These are phyloP conservation scores for Agrochola circellaris DNA, from an alignment of 2,888 invertebrate genomes.

Conservation along the genomic window DNA sequence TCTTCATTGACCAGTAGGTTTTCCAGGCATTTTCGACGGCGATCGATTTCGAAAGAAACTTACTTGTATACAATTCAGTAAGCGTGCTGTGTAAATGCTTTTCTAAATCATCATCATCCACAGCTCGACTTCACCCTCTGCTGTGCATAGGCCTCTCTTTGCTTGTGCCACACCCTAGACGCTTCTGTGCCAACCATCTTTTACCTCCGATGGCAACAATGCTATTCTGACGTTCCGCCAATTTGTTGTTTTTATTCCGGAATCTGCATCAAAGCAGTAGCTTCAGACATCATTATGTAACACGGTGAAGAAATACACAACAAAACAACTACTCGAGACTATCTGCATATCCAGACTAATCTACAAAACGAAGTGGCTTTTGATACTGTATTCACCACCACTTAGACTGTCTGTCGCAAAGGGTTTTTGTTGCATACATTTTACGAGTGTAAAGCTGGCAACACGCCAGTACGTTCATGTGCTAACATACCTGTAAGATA, in stretches of 20 bases:
- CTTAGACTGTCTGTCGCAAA: constrained; percentile 49
- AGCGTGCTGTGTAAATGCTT: not conserved
- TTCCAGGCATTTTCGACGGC: no score
- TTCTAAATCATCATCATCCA: no score
- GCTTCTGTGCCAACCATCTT: no score
- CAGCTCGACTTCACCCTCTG: no score
- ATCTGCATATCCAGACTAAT: constrained; percentile 41
- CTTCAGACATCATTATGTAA: not conserved
- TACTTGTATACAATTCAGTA: not conserved
- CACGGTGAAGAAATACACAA: not conserved
- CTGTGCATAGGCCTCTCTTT: no score
- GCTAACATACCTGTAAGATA: constrained; percentile 18
- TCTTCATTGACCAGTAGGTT: no score
- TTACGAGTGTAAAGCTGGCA: constrained; percentile 39
- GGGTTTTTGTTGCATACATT: constrained; percentile 41
- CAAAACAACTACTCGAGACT: constrained; percentile 35
- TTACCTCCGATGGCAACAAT: no score
- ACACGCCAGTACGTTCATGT: constrained; percentile 21
- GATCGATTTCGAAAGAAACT: no score
- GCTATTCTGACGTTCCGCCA: not conserved
- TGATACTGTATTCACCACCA: constrained; percentile 47
- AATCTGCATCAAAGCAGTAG: not conserved
- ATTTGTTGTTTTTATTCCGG: not conserved
- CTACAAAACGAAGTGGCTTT: constrained; percentile 47
- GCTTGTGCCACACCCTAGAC: no score